Conservation (phyloP, 2,888 invertebrate genomes). For the Amphimallon solstitiale region DNA sequence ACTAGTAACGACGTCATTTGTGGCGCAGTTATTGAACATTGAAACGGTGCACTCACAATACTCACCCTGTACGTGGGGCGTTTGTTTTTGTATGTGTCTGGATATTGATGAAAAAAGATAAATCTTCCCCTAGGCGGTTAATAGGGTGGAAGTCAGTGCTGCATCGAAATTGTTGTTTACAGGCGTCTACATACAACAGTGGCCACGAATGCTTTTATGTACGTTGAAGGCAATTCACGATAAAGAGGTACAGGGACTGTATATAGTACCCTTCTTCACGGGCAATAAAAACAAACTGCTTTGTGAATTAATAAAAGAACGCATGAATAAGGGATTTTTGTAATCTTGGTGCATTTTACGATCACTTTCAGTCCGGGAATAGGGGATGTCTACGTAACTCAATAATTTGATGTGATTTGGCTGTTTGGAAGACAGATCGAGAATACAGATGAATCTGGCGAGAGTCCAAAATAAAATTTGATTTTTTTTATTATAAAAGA, state of each 20-base stretch:
- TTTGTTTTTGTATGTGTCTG: slow-evolving; percentile 4
- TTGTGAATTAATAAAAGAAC: slow-evolving; percentile 31
- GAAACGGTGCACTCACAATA: slow-evolving; percentile 11
- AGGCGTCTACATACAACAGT: slow-evolving; percentile 35
- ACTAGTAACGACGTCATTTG: slow-evolving; percentile 21
- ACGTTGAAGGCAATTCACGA: slow-evolving; percentile 26
- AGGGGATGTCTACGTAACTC: slow-evolving; percentile 1
- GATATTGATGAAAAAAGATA: slow-evolving; percentile 44
- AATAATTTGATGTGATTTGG: slow-evolving; percentile 1
- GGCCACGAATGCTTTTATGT: slow-evolving; percentile 22
- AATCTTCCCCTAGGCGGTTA: slow-evolving; percentile 46
- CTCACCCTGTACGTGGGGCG: not conserved
- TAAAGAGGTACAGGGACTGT: slow-evolving; percentile 30
- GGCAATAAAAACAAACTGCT: slow-evolving; percentile 29
- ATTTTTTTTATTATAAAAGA: not conserved
- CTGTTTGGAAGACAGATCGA: not conserved
- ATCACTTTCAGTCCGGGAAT: slow-evolving; percentile 13
- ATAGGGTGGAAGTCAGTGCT: slow-evolving; percentile 43
- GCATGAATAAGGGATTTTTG: slow-evolving; percentile 32
- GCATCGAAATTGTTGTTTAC: slow-evolving; percentile 38
- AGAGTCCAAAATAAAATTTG: not conserved
- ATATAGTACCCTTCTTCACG: slow-evolving; percentile 25
- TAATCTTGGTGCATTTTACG: slow-evolving; percentile 32
- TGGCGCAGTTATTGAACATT: slow-evolving; percentile 14
- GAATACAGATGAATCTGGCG: not conserved